phyloP scores from a whole-genome alignment of 2,888 invertebrate species.

The Formica aserva region DNA sequence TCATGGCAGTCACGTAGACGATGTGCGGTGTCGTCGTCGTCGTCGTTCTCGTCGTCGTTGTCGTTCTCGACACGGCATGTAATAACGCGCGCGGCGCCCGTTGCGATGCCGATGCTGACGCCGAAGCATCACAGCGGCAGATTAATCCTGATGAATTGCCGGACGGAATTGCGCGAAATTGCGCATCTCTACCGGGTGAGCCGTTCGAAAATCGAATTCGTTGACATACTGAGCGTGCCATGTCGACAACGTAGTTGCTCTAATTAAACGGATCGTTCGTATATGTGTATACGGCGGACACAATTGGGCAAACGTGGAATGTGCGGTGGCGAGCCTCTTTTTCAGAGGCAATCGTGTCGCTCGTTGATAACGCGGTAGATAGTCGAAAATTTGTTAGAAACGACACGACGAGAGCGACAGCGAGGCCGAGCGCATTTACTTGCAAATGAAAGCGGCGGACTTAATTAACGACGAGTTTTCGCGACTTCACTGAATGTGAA shows the following conservation, averaged over 20 bases:
- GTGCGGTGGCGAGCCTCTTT: neutral
- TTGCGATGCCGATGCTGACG: constrained; percentile 32
- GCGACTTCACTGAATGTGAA: constrained; percentile 32
- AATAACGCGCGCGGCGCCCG: constrained; percentile 57
- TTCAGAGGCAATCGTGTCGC: constrained; percentile 20
- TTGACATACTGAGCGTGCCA: constrained; percentile 36
- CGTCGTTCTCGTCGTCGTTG: constrained; percentile 40
- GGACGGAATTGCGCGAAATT: constrained; percentile 67
- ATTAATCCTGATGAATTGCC: constrained; percentile 76
- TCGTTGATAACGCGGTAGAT: constrained; percentile 37
- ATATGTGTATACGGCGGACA: neutral
- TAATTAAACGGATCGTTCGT: constrained; percentile 67
- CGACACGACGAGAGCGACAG: constrained; percentile 25
- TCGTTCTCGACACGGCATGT: constrained; percentile 52
- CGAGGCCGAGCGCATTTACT: constrained; percentile 30
- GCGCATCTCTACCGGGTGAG: constrained; percentile 48
- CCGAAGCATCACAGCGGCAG: constrained; percentile 62
- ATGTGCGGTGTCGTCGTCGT: constrained; percentile 3
- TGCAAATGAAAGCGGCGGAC: constrained; percentile 49
- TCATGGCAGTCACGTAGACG: constrained; percentile 28
- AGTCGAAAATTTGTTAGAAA: constrained; percentile 39
- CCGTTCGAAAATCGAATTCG: constrained; percentile 57
- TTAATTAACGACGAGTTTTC: constrained; percentile 42
- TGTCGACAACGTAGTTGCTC: constrained; percentile 46
- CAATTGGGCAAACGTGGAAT: constrained; percentile 31